Evolutionary conservation across 2,888 invertebrate genomes (phyloP), one percentile per base, ranked within the genome.

Genomic region (Sminthurides aquaticus): DNA sequence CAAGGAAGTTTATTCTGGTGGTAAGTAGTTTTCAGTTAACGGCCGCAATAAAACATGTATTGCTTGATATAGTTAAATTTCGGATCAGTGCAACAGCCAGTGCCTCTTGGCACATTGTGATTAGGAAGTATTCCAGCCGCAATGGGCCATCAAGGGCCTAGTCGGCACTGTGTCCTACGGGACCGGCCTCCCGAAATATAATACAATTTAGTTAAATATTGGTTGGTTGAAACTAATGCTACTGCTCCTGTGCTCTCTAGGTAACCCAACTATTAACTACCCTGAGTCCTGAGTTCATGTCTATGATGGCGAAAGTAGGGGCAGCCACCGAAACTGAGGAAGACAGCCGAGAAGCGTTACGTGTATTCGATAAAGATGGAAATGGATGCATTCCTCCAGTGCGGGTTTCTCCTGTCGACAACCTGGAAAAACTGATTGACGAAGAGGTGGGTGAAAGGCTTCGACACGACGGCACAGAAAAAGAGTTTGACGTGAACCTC

Each of bases 241-340:
- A 8, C n/a, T 34, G 3, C 48, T 26, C n/a, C n/a, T n/a, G n/a
- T n/a, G n/a, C n/a, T n/a, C n/a, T n/a, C n/a, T n/a, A 62, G 62
- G 63, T 22, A 61, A 61, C 49, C 57, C 57, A 18, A 63, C 63
- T 20, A 98, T 99, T 83, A 98, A 99, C 84, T 99, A 99, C 83
- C 97, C 97, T 77, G 98, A 99, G n/a, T n/a, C n/a, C n/a, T n/a
- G 98, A 99, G 84, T 99, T 99, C 86, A 87, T 99, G 78, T 97
- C 97, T 80, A 98, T 99, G 97, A 99, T 99, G 98, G 98, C 98
- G 78, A 88, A 97, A 79, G 99, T 98, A 87, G 97, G 98, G 95
- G 97, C 98, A 83, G 97, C 98, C 84, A 97, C 97, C 75, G 98
- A 99, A 84, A 91, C 94, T 81, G 96, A 96, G 86, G 96, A 97